phyloP scores from a whole-genome alignment of 2,797 vertebrate genomes.

The Tarsius wallacei region DNA sequence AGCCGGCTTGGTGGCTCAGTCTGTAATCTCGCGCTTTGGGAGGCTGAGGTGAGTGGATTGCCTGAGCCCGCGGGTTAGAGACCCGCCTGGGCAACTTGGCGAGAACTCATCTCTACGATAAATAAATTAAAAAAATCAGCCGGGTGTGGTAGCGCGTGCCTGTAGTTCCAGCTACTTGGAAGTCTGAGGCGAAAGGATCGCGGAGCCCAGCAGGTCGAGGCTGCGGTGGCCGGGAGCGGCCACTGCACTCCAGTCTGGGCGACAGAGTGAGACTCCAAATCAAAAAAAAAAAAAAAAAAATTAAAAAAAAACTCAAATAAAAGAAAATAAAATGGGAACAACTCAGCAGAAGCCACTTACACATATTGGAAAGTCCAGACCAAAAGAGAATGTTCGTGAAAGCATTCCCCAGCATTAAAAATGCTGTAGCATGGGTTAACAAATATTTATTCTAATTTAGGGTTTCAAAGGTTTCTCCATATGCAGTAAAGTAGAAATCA shows the following conservation, averaged over 20 bases:
- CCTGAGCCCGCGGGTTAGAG: too few relatives aligned
- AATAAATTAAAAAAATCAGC: too few relatives aligned
- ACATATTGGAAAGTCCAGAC: not conserved
- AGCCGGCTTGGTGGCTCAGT: too few relatives aligned
- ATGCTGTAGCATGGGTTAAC: not conserved
- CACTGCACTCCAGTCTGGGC: too few relatives aligned
- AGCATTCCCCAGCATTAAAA: not conserved
- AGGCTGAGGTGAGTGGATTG: too few relatives aligned
- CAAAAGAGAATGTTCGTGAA: not conserved
- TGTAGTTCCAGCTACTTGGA: not conserved
- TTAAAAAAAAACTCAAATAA: too few relatives aligned
- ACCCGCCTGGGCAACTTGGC: too few relatives aligned
- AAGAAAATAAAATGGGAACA: too few relatives aligned
- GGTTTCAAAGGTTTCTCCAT: conserved; percentile 49
- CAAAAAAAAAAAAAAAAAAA: not conserved
- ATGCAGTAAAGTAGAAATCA: conserved; percentile 38
- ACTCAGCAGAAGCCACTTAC: not conserved
- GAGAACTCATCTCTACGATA: too few relatives aligned
- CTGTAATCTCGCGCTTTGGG: too few relatives aligned
- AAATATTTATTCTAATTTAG: conserved; percentile 65
- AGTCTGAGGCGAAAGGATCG: not conserved
- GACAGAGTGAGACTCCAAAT: not conserved
- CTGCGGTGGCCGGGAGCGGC: not conserved
- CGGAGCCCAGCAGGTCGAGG: not conserved
- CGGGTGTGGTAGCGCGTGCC: too few relatives aligned